Percentiles rank a stretch among this genome's conserved stretches.
These are phyloP conservation scores for Prenolepis imparis DNA, from an alignment of 2,888 invertebrate genomes.

Conservation along the genomic window DNA sequence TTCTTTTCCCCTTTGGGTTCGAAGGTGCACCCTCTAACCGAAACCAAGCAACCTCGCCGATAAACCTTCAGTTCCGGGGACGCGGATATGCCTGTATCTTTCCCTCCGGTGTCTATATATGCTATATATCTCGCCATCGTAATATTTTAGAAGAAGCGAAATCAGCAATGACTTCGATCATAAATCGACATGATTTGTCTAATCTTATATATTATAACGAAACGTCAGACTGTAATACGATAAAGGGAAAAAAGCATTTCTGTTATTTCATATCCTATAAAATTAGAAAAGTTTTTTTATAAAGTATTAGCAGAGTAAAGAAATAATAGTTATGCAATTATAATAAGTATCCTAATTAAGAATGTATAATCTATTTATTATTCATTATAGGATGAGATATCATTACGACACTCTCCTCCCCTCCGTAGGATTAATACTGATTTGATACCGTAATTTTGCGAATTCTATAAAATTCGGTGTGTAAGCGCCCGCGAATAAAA, in stretches of 20 bases:
- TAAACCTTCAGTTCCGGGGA: constrained; percentile 75
- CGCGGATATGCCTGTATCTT: constrained; percentile 58
- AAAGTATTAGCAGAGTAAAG: not conserved
- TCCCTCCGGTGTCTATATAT: constrained; percentile 36
- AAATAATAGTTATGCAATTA: not conserved
- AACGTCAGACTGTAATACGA: not conserved
- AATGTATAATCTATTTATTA: not conserved
- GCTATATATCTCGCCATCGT: constrained; percentile 12
- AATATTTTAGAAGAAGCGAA: constrained; percentile 46
- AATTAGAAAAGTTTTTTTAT: not conserved
- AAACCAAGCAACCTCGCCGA: constrained; percentile 77
- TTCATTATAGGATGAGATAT: not conserved
- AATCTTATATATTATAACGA: constrained; percentile 51
- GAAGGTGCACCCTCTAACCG: constrained; percentile 69
- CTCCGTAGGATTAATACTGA: not conserved
- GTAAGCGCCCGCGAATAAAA: constrained; percentile 51
- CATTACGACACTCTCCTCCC: not conserved
- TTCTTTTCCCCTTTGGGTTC: constrained; percentile 60
- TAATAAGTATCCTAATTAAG: not conserved
- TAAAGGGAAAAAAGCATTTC: not conserved
- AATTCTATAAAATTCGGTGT: constrained; percentile 45
- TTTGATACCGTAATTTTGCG: constrained; percentile 39
- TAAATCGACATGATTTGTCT: constrained; percentile 62
- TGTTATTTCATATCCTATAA: not conserved
- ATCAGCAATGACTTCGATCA: constrained; percentile 35